Percentiles rank a stretch among this genome's conserved stretches.
Evolutionary conservation across 2,113 vertebrate genomes (phyloP).

Genomic region (Ceuthmochares aereus): DNA sequence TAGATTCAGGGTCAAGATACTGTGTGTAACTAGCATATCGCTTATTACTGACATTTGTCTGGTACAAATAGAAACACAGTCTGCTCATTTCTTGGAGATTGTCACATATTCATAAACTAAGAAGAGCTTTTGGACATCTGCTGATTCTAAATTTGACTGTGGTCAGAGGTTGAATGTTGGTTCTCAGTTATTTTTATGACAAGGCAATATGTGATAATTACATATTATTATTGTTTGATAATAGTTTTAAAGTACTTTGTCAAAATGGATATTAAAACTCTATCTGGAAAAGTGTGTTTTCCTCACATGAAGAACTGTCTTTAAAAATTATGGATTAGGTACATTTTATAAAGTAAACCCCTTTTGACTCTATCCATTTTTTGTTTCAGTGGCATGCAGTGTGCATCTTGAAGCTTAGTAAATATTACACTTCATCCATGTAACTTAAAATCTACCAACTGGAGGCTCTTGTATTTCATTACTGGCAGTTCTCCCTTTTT

Average conservation of each 20-base stretch:
- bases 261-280: neutral
- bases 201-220: neutral
- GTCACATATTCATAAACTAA: neutral
- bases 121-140: slow-evolving; percentile 2
- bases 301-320: neutral
- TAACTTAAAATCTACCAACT: neutral
- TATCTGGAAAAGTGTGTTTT: neutral
- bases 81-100: neutral
- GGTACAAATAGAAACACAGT: neutral
- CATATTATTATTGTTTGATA: slow-evolving; percentile 1
- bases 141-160: slow-evolving; percentile 14
- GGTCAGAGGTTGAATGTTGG: neutral
- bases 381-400: neutral
- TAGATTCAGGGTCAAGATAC: neutral
- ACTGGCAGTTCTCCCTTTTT: neutral
- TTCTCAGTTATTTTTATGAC: slow-evolving; percentile 28
- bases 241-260: neutral
- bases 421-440: neutral
- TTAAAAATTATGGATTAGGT: neutral
- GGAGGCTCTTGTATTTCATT: neutral
- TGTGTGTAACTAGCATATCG: neutral
- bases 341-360: neutral
- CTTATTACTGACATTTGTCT: neutral
- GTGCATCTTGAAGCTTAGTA: neutral
- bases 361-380: neutral